These are phyloP conservation scores for Eupithecia vulgata DNA, from an alignment of 2,888 invertebrate genomes.

Conservation along the genomic window DNA sequence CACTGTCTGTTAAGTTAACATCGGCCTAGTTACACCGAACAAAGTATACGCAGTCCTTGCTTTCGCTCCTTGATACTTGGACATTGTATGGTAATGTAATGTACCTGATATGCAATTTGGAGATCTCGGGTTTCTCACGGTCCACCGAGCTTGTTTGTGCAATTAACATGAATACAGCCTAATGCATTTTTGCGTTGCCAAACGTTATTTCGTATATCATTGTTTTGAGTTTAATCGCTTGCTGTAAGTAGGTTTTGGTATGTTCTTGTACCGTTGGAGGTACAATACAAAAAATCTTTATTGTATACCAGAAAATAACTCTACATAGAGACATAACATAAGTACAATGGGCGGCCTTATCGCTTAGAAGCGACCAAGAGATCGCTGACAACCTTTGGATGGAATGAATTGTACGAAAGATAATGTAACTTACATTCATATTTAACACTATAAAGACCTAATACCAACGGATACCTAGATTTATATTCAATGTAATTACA, in stretches of 20 bases:
- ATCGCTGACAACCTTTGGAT: no score
- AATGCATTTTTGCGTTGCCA: conserved; percentile 48
- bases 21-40: conserved; percentile 2
- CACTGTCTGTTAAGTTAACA: background rate
- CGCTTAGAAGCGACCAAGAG: no score
- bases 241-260: conserved; percentile 18
- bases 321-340: no score
- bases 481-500: no score
- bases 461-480: no score
- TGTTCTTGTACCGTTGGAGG: conserved; percentile 17
- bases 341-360: no score
- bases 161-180: conserved; percentile 58
- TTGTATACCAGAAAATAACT: no score
- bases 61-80: conserved; percentile 67
- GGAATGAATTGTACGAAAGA: no score
- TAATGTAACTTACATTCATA: no score
- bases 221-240: conserved; percentile 41
- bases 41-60: conserved; percentile 47
- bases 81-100: conserved; percentile 66
- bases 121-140: conserved; percentile 67
- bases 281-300: no score
- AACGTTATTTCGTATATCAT: conserved; percentile 50
- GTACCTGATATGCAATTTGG: conserved; percentile 56
- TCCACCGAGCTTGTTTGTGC: conserved; percentile 58
- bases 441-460: no score